A percentile compares a stretch with the other conserved stretches of the same genome.
phyloP scores from a whole-genome alignment of 2,113 vertebrate species.

The Plecturocebus donacophilus region DNA sequence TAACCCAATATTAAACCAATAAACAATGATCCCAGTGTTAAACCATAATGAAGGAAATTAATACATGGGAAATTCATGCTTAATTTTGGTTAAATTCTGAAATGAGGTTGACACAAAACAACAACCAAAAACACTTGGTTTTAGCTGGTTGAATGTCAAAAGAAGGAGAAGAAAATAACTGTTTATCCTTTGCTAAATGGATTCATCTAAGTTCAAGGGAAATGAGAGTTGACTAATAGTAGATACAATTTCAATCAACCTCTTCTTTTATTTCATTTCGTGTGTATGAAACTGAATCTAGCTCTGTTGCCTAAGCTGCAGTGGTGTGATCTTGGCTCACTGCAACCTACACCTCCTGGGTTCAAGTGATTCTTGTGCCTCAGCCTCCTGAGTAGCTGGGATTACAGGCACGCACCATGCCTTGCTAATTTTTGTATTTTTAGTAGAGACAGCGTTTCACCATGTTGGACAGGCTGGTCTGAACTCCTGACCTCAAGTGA shows the following conservation, averaged over 20 bases:
- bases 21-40: too few species aligned
- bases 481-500: background rate
- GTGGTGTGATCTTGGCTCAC: background rate
- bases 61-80: background rate
- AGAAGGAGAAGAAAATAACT: background rate
- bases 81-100: constrained; percentile 31
- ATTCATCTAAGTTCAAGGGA: constrained; percentile 8
- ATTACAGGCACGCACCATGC: too few species aligned
- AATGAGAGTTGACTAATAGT: background rate
- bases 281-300: background rate
- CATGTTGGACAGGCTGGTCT: background rate
- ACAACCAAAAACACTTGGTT: background rate
- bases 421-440: background rate
- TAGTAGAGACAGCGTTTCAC: background rate
- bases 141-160: background rate
- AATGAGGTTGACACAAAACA: background rate
- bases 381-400: background rate
- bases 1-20: too few species aligned
- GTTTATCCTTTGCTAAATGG: background rate
- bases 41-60: background rate
- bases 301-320: background rate
- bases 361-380: background rate
- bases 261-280: background rate
- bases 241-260: background rate
- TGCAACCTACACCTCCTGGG: background rate